These are phyloP conservation scores for Andrena chrysosceles DNA, from an alignment of 2,888 invertebrate species.

Conservation along the genomic window DNA sequence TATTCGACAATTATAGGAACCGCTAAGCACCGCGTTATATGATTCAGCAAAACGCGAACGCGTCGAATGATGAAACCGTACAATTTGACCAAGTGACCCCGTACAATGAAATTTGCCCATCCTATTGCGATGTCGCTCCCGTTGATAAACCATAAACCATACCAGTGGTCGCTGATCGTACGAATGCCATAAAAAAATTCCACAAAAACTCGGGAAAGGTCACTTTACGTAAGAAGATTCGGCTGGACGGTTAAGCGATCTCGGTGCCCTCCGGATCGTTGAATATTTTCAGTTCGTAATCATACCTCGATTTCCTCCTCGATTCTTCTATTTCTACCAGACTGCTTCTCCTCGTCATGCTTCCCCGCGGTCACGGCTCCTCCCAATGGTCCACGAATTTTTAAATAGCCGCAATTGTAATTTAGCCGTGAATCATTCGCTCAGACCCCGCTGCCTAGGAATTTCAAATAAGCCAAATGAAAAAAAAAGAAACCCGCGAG, in stretches of 20 bases:
- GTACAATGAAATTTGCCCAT: not conserved
- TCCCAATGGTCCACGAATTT: not conserved
- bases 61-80: not conserved
- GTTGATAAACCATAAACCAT: not conserved
- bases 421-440: not conserved
- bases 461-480: not conserved
- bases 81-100: not conserved
- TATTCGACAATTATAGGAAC: conserved; percentile 53
- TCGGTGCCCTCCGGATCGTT: too few relatives aligned
- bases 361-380: not conserved
- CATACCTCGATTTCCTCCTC: conserved; percentile 49
- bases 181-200: not conserved
- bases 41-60: conserved; percentile 19
- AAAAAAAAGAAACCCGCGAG: not conserved
- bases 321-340: conserved; percentile 35
- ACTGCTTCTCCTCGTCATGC: conserved; percentile 45
- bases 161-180: not conserved
- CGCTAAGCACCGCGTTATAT: conserved; percentile 33
- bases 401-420: not conserved
- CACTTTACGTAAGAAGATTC: too few relatives aligned
- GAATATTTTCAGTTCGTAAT: not conserved
- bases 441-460: not conserved
- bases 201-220: too few relatives aligned
- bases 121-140: not conserved
- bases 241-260: too few relatives aligned